These are phyloP conservation scores for Dolichotis patagonum DNA, from an alignment of 2,113 vertebrate genomes.

Conservation along the genomic window DNA sequence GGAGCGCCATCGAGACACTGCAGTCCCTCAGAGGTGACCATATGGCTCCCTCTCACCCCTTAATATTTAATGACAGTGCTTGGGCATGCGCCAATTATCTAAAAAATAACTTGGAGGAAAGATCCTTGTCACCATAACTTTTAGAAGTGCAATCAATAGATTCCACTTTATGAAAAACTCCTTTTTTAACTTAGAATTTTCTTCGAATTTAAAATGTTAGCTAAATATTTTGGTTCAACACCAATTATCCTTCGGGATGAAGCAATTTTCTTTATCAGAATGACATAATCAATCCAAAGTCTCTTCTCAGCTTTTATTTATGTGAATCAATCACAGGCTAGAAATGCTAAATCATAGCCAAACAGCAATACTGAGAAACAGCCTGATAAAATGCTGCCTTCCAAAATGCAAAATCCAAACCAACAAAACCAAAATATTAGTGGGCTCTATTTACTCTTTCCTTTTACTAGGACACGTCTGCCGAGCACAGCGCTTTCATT, in stretches of 20 bases:
- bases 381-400: background rate
- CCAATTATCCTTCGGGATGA: background rate
- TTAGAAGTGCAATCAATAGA: slow-evolving; percentile 18
- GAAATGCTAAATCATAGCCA: background rate
- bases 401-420: background rate
- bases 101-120: slow-evolving; percentile 53
- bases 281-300: background rate
- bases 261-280: background rate
- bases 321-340: background rate
- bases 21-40: slow-evolving; percentile 82
- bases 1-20: slow-evolving; percentile 76
- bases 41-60: slow-evolving; percentile 80
- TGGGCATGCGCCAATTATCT: slow-evolving; percentile 69
- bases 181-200: background rate
- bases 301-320: background rate
- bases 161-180: background rate
- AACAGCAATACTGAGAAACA: background rate
- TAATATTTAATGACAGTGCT: slow-evolving; percentile 81
- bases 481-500: background rate
- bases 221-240: background rate
- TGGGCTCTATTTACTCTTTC: background rate
- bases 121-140: slow-evolving; percentile 44
- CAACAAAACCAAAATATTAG: accelerated
- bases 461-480: background rate
- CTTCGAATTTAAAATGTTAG: background rate